Evolutionary conservation across 2,888 invertebrate species (phyloP), one percentile per base, ranked within the genome.

Genomic region (Ectemnius lituratus): DNA sequence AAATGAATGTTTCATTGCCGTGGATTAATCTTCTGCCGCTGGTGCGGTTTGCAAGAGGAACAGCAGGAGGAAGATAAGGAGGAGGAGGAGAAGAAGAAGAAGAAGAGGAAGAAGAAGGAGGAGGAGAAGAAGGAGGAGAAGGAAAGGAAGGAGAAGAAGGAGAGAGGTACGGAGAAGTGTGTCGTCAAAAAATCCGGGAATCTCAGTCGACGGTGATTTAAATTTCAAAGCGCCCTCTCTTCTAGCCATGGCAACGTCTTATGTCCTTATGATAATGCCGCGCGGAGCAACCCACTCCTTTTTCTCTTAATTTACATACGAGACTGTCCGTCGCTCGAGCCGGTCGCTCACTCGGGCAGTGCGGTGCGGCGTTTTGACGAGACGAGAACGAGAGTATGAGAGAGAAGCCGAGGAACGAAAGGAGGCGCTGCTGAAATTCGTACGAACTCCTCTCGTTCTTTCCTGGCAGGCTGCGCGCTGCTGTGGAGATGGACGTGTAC

Each of bases 401-500:
- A 37, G 8, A 37, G 16, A 13, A 11, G 45, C 65, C 52, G 76
- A 76, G 76, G 37, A 37, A 8, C 1, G 8, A 11, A 2, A 37
- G 11, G 82, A 74, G 71, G 70, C 77, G 75, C 64, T 57, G 82
- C 62, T 77, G 84, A 86, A 81, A 84, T 80, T 81, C 79, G 77
- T 82, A 75, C 74, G 79, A 81, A 85, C 37, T 37, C 37, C 11
- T 6, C 37, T 37, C 37, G 37, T 37, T 37, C 37, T 37, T 0
- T 37, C 11, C 3, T 11, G 37, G 37, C 37, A 37, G 37, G 37
- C 37, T 6, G 8, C 37, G 37, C 37, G 8, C 37, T 82, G 67
- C 73, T 74, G 72, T 67, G 70, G 37, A 37, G 78, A 79, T 72
- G 72, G 81, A 70, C 67, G 64, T 57, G 64, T 57, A 70, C 62